These are phyloP conservation scores for Morone saxatilis DNA, from an alignment of 2,113 vertebrate genomes.

Conservation along the genomic window DNA sequence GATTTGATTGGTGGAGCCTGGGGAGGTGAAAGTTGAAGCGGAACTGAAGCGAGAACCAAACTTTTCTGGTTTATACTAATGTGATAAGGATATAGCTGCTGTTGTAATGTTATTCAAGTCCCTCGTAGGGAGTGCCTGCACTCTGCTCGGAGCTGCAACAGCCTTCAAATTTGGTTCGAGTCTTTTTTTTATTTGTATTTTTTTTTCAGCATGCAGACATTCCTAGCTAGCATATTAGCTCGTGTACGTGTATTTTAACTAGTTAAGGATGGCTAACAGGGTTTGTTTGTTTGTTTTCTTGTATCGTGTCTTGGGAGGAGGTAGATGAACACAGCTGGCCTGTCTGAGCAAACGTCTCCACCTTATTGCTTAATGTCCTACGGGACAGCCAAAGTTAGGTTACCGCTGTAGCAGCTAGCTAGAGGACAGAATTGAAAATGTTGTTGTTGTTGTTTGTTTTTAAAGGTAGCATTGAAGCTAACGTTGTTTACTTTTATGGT, in stretches of 20 bases:
- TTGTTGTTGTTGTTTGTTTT: not conserved
- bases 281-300: conserved; percentile 41
- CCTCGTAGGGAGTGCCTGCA: conserved; percentile 79
- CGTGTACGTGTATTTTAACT: not conserved
- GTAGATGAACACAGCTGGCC: conserved; percentile 3
- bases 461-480: conserved; percentile 25
- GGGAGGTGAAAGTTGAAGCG: conserved; percentile 65
- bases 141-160: conserved; percentile 80
- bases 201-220: not conserved
- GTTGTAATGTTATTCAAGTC: conserved; percentile 82
- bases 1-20: conserved; percentile 73
- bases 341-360: not conserved
- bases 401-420: not conserved
- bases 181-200: not conserved
- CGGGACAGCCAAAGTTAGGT: not conserved
- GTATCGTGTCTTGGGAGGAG: not conserved
- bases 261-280: not conserved
- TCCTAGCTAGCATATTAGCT: conserved; percentile 7
- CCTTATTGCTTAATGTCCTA: not conserved
- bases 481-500: conserved; percentile 22
- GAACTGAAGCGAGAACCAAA: conserved; percentile 62
- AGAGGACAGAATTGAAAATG: not conserved
- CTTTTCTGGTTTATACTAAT: conserved; percentile 53
- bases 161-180: conserved; percentile 78
- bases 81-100: conserved; percentile 47